Conservation (phyloP, 2,888 invertebrate species). For the Nymphalis polychloros region DNA sequence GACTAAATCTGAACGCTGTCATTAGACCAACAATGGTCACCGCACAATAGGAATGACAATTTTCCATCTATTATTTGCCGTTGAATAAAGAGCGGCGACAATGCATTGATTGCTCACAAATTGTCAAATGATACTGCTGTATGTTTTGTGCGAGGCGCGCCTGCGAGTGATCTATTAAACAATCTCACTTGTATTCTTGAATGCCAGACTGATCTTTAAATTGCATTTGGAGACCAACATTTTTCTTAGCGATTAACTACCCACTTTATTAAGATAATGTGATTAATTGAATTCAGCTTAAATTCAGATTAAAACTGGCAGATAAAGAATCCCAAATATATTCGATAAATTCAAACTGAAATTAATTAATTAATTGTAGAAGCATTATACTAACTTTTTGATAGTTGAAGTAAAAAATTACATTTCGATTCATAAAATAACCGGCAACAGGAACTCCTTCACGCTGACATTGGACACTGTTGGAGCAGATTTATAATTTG, state of each 20-base stretch:
- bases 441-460: too few species aligned
- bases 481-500: too few species aligned
- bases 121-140: conserved; percentile 80
- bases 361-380: too few species aligned
- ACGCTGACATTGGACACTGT: too few species aligned
- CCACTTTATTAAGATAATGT: too few species aligned
- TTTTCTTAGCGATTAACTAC: background rate
- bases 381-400: too few species aligned
- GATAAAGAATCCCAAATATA: too few species aligned
- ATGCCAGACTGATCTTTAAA: conserved; percentile 24
- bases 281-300: too few species aligned
- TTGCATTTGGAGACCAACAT: background rate
- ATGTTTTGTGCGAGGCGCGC: conserved; percentile 76
- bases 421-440: too few species aligned
- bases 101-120: conserved; percentile 81
- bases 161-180: conserved; percentile 69
- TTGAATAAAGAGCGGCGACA: conserved; percentile 81
- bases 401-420: too few species aligned
- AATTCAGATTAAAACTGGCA: too few species aligned
- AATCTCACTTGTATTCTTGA: conserved; percentile 35
- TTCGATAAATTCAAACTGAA: too few species aligned
- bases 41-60: conserved; percentile 78
- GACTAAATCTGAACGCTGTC: conserved; percentile 73
- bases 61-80: conserved; percentile 80
- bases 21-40: conserved; percentile 75